A percentile compares a stretch with the other conserved stretches of the same genome.
phyloP scores from a whole-genome alignment of 2,113 vertebrate genomes.

The Chionodraco myersi region DNA sequence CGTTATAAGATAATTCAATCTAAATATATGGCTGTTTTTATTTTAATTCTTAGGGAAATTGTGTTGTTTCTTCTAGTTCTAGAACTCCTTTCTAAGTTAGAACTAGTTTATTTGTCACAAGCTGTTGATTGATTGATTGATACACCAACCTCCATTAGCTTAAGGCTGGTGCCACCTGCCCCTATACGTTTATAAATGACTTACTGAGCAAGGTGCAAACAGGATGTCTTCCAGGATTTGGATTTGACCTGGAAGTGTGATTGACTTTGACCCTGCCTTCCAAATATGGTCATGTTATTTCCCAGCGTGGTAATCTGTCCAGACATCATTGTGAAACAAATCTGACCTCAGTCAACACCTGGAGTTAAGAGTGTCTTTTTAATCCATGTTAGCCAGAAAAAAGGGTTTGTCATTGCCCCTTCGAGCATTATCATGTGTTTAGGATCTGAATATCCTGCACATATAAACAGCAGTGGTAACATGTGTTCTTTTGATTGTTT shows the following conservation, averaged over 20 bases:
- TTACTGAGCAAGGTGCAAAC: not conserved
- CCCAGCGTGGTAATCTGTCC: constrained; percentile 18
- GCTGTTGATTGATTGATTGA: not conserved
- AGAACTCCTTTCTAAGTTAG: not conserved
- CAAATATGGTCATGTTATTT: constrained; percentile 2
- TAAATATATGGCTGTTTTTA: not conserved
- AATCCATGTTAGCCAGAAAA: not conserved
- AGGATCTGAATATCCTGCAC: constrained; percentile 6
- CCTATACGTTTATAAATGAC: not conserved
- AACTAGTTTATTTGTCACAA: not conserved
- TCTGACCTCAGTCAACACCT: constrained; percentile 27
- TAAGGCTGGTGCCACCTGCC: no score
- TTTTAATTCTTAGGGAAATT: not conserved
- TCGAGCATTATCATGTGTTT: not conserved
- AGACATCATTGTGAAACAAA: constrained; percentile 17
- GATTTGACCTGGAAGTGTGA: constrained; percentile 16
- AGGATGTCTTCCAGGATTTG: not conserved
- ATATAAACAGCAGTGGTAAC: no score
- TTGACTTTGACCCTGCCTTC: not conserved
- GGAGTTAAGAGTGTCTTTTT: not conserved
- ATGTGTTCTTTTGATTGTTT: not conserved
- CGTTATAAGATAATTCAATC: not conserved
- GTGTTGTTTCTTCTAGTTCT: not conserved
- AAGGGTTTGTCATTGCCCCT: constrained; percentile 10
- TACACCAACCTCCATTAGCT: not conserved